These are phyloP conservation scores for Uloborus diversus DNA, from an alignment of 1,140 invertebrate genomes.

Conservation along the genomic window DNA sequence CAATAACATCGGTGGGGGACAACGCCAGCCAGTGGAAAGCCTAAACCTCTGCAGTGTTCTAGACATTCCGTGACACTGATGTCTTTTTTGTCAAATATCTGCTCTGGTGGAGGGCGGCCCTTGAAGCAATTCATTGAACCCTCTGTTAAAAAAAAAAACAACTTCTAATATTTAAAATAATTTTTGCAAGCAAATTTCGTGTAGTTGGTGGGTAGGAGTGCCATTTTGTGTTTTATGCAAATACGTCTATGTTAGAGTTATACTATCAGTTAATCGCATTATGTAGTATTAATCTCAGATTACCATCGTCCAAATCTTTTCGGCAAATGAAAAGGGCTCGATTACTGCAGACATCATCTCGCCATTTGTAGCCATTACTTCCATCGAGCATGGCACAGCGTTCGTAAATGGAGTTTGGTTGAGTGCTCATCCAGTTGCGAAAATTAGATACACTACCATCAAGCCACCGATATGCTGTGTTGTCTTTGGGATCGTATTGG, in stretches of 20 bases:
- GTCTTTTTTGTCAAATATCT: constrained; percentile 10
- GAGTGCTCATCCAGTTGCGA: constrained; percentile 54
- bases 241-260: no score
- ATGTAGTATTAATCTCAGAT: no score
- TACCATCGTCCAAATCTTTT: constrained; percentile 39
- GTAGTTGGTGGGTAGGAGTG: no score
- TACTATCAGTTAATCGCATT: no score
- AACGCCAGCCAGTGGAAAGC: constrained; percentile 32
- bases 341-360: constrained; percentile 50
- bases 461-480: constrained; percentile 43
- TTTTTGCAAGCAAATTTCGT: no score
- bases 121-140: constrained; percentile 50
- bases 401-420: constrained; percentile 53
- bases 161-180: not conserved
- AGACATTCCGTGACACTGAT: constrained; percentile 53
- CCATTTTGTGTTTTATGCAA: no score
- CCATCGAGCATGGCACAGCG: constrained; percentile 54
- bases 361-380: constrained; percentile 54
- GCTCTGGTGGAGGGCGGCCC: constrained; percentile 21
- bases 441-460: constrained; percentile 48
- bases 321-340: constrained; percentile 49
- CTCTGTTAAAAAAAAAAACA: constrained; percentile 9
- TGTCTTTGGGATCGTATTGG: constrained; percentile 49
- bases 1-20: constrained; percentile 28
- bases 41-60: constrained; percentile 49